Evolutionary conservation across 2,888 invertebrate genomes (phyloP).

Genomic region (Polietes domitor): DNA sequence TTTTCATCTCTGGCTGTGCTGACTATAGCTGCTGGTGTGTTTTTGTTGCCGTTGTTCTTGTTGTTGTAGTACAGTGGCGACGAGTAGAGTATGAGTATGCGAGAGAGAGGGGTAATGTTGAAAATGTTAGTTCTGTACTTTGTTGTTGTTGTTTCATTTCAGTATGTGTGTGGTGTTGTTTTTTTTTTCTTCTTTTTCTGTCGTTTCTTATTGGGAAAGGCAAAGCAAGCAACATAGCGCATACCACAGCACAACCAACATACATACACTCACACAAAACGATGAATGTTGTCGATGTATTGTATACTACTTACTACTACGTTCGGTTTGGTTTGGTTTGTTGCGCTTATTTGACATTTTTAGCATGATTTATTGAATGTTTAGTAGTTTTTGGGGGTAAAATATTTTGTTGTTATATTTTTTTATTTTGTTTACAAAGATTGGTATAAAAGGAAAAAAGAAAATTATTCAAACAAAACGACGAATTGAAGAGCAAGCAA

Average conservation of each 20-base stretch:
- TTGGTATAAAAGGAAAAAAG: conserved; percentile 12
- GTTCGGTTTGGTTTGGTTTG: conserved; percentile 46
- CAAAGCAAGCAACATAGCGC: conserved; percentile 17
- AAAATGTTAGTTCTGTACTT: conserved; percentile 36
- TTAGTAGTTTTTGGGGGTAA: conserved; percentile 1
- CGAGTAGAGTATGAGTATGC: conserved; percentile 10
- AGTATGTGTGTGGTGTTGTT: conserved; percentile 30
- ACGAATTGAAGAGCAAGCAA: neutral
- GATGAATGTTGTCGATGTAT: too few species aligned
- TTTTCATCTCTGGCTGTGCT: conserved; percentile 3
- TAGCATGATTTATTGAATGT: conserved; percentile 39
- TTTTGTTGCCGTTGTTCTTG: conserved; percentile 40
- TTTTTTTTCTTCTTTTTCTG: conserved; percentile 12
- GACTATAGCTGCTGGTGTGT: neutral
- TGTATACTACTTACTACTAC: neutral
- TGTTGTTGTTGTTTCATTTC: conserved; percentile 31
- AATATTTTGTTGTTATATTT: neutral
- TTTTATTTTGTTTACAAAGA: conserved; percentile 57
- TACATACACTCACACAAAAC: neutral
- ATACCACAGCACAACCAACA: conserved; percentile 9
- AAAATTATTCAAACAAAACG: neutral
- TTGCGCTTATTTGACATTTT: conserved; percentile 57
- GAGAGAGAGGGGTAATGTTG: conserved; percentile 29
- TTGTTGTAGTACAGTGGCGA: conserved; percentile 41
- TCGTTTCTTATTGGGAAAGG: conserved; percentile 58